Base-by-base conservation (phyloP, 2,113 vertebrate species). In the Tachycineta bicolor region DNA sequence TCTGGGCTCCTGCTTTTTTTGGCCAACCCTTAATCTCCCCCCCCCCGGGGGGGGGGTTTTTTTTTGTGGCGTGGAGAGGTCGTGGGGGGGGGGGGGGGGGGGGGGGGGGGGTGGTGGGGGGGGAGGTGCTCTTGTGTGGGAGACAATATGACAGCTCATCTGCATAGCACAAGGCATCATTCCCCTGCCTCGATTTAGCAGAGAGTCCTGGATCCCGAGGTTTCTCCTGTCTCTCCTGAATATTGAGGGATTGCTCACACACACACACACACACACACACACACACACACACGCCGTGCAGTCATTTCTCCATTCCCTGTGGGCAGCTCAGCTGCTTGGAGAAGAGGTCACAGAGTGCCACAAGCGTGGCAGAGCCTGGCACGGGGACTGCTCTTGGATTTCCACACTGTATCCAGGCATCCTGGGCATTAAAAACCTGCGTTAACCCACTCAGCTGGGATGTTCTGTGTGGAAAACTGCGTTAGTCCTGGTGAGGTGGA, bases 71-170 rank as follows among this genome's bases (percentile, higher is more conserved):
- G n/a, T n/a, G n/a, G n/a, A n/a, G n/a, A n/a, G n/a, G n/a, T n/a
- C n/a, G n/a, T n/a, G n/a, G n/a, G n/a, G n/a, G n/a, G n/a, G n/a
- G n/a, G n/a, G n/a, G n/a, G n/a, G n/a, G n/a, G n/a, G n/a, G n/a
- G n/a, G n/a, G n/a, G n/a, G n/a, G n/a, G n/a, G n/a, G n/a, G n/a
- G n/a, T n/a, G n/a, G n/a, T n/a, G n/a, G n/a, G n/a, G n/a, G n/a
- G n/a, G 93, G 90, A 95, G 94, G 96, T 5, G 8, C 28, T 92
- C 85, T 83, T 95, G 93, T 90, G 94, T 95, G 93, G 96, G 95
- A 96, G 96, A 96, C 85, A 94, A 92, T 93, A 87, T 96, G 94
- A 94, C 94, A 96, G 93, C 96, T 96, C 92, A 96, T 94, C 93
- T 95, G 96, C 96, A 94, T 50, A 92, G 90, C 80, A 78, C 80